Evolutionary conservation across 2,113 vertebrate species (phyloP).

Genomic region (Capricornis sumatraensis): DNA sequence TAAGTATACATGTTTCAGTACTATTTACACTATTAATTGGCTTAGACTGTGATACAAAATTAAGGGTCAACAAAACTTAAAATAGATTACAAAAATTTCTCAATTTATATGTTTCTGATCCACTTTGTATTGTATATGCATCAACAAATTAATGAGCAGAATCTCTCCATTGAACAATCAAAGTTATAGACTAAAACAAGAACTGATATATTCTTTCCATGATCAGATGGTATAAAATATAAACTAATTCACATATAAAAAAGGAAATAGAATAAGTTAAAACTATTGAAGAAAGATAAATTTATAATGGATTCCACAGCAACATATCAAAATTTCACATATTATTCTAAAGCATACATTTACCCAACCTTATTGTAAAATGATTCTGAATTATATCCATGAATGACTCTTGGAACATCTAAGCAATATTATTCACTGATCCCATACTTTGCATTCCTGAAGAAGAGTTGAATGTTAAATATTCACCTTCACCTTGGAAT

Average conservation of each 20-base stretch:
- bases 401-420: background rate
- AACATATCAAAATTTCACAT: background rate
- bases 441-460: background rate
- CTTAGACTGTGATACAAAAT: background rate
- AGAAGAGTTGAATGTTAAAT: background rate
- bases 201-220: background rate
- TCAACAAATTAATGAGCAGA: background rate
- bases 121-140: background rate
- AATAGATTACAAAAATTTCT: background rate
- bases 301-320: background rate
- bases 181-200: conserved; percentile 22
- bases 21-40: background rate
- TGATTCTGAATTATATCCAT: background rate
- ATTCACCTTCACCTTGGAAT: background rate
- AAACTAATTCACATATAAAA: background rate
- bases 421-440: background rate
- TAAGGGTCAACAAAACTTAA: conserved; percentile 21
- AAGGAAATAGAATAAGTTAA: background rate
- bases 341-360: conserved; percentile 23
- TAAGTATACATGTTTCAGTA: background rate
- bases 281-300: background rate
- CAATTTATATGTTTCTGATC: background rate
- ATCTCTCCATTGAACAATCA: background rate
- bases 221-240: background rate
- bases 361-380: background rate